Evolutionary conservation across 1,140 invertebrate genomes (phyloP).

Genomic region (Aphelinus atriplicis): DNA sequence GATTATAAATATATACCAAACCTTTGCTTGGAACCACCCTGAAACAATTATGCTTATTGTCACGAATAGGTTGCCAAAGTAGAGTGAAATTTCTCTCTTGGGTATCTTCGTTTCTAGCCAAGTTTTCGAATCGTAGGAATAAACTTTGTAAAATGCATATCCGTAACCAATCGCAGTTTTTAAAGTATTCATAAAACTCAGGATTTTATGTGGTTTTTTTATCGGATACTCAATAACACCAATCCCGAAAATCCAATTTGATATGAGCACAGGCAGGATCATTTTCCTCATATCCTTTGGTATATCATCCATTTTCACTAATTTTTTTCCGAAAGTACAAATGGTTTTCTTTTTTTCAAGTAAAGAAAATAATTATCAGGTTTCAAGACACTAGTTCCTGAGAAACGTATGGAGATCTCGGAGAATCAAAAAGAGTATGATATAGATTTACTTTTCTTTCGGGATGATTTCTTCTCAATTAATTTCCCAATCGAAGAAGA

Average conservation of each 20-base stretch:
- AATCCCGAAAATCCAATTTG: slow-evolving; percentile 33
- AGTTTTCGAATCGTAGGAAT: not conserved
- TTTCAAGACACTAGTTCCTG: too few relatives aligned
- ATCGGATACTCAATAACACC: slow-evolving; percentile 35
- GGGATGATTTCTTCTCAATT: too few relatives aligned
- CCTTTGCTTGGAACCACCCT: slow-evolving; percentile 31
- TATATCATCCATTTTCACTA: not conserved
- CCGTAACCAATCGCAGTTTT: not conserved
- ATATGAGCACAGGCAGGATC: slow-evolving; percentile 5
- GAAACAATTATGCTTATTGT: slow-evolving; percentile 33
- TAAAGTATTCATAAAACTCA: slow-evolving; percentile 25
- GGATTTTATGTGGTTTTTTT: not conserved
- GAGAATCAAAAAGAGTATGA: too few relatives aligned
- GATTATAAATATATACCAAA: slow-evolving; percentile 2
- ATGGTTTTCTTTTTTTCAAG: too few relatives aligned
- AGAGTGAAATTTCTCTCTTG: slow-evolving; percentile 3
- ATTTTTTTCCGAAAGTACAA: not conserved
- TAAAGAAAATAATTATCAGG: too few relatives aligned
- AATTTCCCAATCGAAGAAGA: too few relatives aligned
- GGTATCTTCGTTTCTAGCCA: not conserved
- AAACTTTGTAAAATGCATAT: not conserved
- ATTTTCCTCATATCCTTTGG: slow-evolving; percentile 1
- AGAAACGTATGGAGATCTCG: too few relatives aligned
- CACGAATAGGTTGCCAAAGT: slow-evolving; percentile 17
- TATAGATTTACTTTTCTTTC: too few relatives aligned